Percentiles rank a stretch among this genome's conserved stretches.
These are phyloP conservation scores for Cherax quadricarinatus DNA, from an alignment of 1,140 invertebrate genomes.

Conservation along the genomic window DNA sequence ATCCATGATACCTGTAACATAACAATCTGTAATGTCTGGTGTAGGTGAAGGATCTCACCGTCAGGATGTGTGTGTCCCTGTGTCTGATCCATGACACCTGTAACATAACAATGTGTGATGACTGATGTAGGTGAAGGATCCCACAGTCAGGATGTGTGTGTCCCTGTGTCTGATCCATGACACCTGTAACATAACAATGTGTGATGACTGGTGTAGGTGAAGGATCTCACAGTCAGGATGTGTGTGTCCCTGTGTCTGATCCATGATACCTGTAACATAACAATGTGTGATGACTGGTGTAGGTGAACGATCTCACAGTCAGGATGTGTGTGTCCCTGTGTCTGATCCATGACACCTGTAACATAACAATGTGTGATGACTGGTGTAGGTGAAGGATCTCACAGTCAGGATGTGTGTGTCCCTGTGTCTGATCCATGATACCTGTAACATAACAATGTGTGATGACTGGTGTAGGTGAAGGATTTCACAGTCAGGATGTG, in stretches of 20 bases:
- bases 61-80: too few species aligned
- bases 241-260: conserved; percentile 76
- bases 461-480: conserved; percentile 86
- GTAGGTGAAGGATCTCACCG: too few species aligned
- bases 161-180: conserved; percentile 77
- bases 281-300: conserved; percentile 83
- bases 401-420: conserved; percentile 80
- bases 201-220: conserved; percentile 87
- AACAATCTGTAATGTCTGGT: too few species aligned
- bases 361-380: conserved; percentile 79
- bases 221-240: conserved; percentile 82
- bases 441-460: conserved; percentile 75
- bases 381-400: conserved; percentile 85
- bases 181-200: conserved; percentile 74
- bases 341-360: conserved; percentile 77
- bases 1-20: too few species aligned
- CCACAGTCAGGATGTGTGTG: conserved; percentile 80
- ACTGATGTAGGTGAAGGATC: conserved; percentile 85
- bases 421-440: conserved; percentile 77
- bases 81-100: too few species aligned
- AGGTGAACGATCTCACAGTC: conserved; percentile 85
- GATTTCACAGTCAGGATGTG: conserved; percentile 82
- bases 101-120: too few species aligned
- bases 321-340: conserved; percentile 76
- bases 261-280: conserved; percentile 76